Conservation (phyloP, 2,113 vertebrate genomes). For the Lycaon pictus region DNA sequence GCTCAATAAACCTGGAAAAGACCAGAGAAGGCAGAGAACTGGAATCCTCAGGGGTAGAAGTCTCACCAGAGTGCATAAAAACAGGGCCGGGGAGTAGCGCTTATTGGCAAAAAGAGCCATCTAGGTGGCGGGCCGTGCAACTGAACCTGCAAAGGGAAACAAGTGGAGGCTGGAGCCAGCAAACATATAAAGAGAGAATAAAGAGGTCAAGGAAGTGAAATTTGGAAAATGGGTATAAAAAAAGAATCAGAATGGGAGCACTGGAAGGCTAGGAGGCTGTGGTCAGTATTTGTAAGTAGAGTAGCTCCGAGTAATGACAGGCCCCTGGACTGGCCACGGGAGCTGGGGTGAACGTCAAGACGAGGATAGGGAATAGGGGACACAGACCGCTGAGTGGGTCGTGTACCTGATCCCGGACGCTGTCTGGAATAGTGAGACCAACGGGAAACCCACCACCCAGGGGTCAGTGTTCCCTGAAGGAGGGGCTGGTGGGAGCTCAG, state of each 20-base stretch:
- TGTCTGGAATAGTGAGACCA: background rate
- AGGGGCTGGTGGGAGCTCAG: background rate
- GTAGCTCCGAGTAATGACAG: background rate
- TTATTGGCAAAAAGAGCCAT: background rate
- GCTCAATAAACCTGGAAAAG: background rate
- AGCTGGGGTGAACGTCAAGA: background rate
- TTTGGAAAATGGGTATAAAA: background rate
- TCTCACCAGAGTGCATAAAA: conserved; percentile 12
- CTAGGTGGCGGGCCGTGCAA: background rate
- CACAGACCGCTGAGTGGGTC: background rate
- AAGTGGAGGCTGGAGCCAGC: background rate
- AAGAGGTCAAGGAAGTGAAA: background rate
- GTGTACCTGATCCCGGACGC: background rate
- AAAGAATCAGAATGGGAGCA: background rate
- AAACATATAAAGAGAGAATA: background rate
- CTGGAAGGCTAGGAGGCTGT: background rate
- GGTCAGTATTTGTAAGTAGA: background rate
- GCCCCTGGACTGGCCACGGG: background rate
- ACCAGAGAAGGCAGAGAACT: background rate
- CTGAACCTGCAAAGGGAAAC: background rate
- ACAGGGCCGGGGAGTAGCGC: background rate
- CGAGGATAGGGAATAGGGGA: background rate
- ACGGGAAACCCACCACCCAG: background rate
- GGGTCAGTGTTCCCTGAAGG: background rate
- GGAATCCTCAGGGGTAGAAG: background rate